Base-by-base conservation (phyloP, 1,140 invertebrate species). In the Daktulosphaira vitifoliae region DNA sequence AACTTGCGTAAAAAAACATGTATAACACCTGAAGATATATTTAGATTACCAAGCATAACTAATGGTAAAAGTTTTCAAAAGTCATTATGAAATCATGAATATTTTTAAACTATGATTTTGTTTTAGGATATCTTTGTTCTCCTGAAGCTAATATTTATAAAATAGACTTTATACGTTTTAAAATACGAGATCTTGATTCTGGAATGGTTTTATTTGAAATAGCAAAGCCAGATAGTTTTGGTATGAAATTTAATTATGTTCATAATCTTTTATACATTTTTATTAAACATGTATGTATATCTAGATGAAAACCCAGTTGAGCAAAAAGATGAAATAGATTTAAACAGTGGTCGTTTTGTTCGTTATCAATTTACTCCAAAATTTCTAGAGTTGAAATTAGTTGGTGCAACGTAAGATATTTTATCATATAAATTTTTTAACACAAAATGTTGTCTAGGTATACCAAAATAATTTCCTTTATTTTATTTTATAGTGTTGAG, bases 151-250 rank as follows among this genome's bases (percentile, higher is more conserved):
- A 98, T 78, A 81, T 96, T 59, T 98, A 92, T 78, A 91, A 96
- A 70, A 98, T 99, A 73, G 95, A 98, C 76, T 99, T 99, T 77
- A 96, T 92, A 26, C 81, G 91, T 68, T 99, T 98, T 76, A 96
- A 96, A 80, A 93, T 99, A 68, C 79, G 96, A 65, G 95, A 99
- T 76, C 80, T 98, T 73, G 94, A 98, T 71, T 90, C 87, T 67
- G 91, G 89, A 20, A 87, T 86, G 7, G 84, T 96, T 42, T 78
- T 99, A 22, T 99, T 99, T 80, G 96, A 99, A 81, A 96, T 99
- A 66, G 90, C 91, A 6, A 98, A 98, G 75, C 93, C 93, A n/a
- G 80, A 81, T 46, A 73, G 74, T 38, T 38, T 56, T 25, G 69
- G 68, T 69, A 56, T 20, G 65, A 5, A 33, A 6, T 33, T 6